Conservation (phyloP, 2,888 invertebrate species). For the Germaria angustata region DNA sequence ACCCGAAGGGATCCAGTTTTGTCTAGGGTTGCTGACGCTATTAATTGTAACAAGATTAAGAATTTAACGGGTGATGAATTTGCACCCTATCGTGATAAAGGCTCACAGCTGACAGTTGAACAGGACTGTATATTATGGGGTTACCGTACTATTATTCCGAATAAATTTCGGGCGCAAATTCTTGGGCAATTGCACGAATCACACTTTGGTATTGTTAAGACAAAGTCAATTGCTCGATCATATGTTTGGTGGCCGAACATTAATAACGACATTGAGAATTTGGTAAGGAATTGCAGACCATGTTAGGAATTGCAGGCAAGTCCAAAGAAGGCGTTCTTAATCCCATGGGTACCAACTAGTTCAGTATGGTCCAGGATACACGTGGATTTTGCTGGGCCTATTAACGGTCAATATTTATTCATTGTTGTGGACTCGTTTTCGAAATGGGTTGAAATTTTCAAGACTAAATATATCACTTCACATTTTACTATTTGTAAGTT, state of each 20-base stretch:
- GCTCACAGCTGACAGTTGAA: conserved; percentile 68
- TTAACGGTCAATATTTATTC: too few species aligned
- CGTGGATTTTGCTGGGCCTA: too few species aligned
- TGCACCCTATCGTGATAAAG: conserved; percentile 62
- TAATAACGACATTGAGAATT: conserved; percentile 52
- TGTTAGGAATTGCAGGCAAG: conserved; percentile 59
- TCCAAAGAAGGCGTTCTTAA: conserved; percentile 58
- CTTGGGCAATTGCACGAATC: conserved; percentile 12
- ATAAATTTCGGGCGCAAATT: not conserved
- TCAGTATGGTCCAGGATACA: too few species aligned
- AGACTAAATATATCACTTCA: too few species aligned
- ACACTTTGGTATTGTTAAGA: conserved; percentile 37
- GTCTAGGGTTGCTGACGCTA: not conserved
- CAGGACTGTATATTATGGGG: too few species aligned
- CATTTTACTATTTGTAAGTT: too few species aligned
- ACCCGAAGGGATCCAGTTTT: too few species aligned
- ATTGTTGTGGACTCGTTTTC: too few species aligned
- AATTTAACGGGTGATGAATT: conserved; percentile 15
- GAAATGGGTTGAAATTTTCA: too few species aligned
- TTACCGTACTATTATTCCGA: not conserved
- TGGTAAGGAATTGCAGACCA: conserved; percentile 49
- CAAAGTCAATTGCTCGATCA: conserved; percentile 53
- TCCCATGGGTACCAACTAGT: conserved; percentile 61
- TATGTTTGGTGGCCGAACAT: conserved; percentile 67
- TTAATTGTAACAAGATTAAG: not conserved